Conservation (phyloP, 2,888 invertebrate species). For the Scaeva pyrastri region DNA sequence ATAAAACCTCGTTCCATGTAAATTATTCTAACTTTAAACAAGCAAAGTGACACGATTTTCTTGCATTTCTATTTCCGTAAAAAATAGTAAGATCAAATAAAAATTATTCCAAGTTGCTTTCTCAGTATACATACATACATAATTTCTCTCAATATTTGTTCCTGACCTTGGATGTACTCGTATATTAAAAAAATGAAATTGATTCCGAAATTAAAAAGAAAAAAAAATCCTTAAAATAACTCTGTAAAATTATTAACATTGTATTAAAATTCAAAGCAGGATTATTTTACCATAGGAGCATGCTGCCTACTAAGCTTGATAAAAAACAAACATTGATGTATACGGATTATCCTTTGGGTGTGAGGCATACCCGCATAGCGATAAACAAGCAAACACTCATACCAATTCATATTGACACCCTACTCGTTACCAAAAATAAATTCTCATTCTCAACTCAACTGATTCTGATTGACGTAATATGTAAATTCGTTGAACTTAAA, state of each 20-base stretch:
- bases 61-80: neutral
- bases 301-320: conserved; percentile 20
- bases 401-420: conserved; percentile 12
- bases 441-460: conserved; percentile 23
- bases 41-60: neutral
- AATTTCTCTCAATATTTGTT: conserved; percentile 4
- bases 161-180: conserved; percentile 24
- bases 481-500: conserved; percentile 53
- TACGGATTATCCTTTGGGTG: conserved; percentile 13
- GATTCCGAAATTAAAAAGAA: neutral
- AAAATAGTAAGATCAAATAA: conserved; percentile 11
- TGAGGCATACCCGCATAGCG: conserved; percentile 5
- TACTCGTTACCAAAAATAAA: conserved; percentile 2
- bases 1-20: too few relatives aligned
- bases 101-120: conserved; percentile 6
- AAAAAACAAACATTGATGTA: conserved; percentile 42
- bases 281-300: conserved; percentile 29
- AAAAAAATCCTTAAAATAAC: neutral
- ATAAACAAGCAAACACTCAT: neutral
- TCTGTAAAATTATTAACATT: conserved; percentile 34
- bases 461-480: conserved; percentile 57
- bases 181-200: conserved; percentile 3
- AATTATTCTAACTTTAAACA: neutral
- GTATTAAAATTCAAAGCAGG: conserved; percentile 46
- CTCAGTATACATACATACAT: conserved; percentile 4